Evolutionary conservation across 2,113 vertebrate genomes (phyloP), one percentile per base, ranked within the genome.

Genomic region (Rattus rattus): DNA sequence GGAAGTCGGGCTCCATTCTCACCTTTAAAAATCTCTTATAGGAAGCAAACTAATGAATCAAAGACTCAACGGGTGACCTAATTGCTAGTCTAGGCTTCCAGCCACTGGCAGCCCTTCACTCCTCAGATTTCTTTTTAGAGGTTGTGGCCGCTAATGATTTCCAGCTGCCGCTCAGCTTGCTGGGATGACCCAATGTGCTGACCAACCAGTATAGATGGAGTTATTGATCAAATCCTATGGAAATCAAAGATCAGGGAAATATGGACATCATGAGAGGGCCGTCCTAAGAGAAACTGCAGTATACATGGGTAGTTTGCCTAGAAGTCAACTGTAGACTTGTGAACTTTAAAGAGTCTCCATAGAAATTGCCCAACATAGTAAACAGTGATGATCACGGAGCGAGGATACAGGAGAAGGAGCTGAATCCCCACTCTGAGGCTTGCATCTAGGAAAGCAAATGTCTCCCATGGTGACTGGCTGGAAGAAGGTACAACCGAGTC

Each of bases 21-120:
- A 63, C 86, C 70, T 95, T 93, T 91, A 33, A 85, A 94, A 84
- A 77, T 69, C 77, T 92, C 91, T 97, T 97, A 94, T 91, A 97
- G 92, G 95, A 98, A 98, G 91, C 95, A 96, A 90, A 75, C 72
- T 77, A 95, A 94, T 95, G 96, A 97, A 93, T 97, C 96, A 95
- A 96, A 65, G 90, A 63, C 63, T 94, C 93, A 67, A 0, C 6
- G 19, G 75, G 89, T 95, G 95, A 97, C 91, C 89, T 97, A 95
- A 95, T 95, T 88, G 43, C 91, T 90, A 47, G 69, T 61, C 73
- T 92, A 89, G 95, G 69, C 92, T 83, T 86, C 54, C 88, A 80
- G 88, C 96, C 96, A 63, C 12, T 63, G 92, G 89, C 96, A 92
- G 73, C 30, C 16, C 56, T 95, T 91, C 49, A 33, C 59, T 96